phyloP scores from a whole-genome alignment of 2,888 invertebrate species.

The Oscheius sp. region DNA sequence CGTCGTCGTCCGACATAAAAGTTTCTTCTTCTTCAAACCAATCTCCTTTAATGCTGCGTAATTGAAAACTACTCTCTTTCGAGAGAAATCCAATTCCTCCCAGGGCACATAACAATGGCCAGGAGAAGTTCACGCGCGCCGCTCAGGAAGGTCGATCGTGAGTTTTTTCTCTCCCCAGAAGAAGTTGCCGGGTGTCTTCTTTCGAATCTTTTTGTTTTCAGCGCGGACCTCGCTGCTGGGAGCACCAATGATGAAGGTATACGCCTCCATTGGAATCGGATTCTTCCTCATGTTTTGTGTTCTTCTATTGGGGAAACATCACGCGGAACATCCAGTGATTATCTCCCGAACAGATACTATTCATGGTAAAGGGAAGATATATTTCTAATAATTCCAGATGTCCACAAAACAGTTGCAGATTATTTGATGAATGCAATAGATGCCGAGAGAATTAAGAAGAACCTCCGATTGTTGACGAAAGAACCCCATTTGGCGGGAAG shows the following conservation, averaged over 20 bases:
- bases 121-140: not conserved
- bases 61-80: conserved; percentile 7
- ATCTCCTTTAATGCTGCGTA: conserved; percentile 15
- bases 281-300: conserved; percentile 35
- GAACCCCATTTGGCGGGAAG: conserved; percentile 66
- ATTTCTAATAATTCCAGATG: conserved; percentile 30
- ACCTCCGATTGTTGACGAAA: conserved; percentile 51
- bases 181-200: not conserved
- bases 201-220: conserved; percentile 9
- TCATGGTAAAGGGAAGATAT: conserved; percentile 34
- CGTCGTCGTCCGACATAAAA: not conserved
- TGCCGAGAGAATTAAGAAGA: conserved; percentile 51
- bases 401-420: conserved; percentile 36
- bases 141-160: not conserved
- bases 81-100: conserved; percentile 11
- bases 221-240: conserved; percentile 42
- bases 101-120: conserved; percentile 1
- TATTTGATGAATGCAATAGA: conserved; percentile 43
- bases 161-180: not conserved
- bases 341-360: conserved; percentile 35
- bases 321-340: conserved; percentile 39
- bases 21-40: not conserved
- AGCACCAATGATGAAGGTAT: conserved; percentile 50
- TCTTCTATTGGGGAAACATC: conserved; percentile 45
- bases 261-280: conserved; percentile 34